These are phyloP conservation scores for Triops longicaudatus DNA, from an alignment of 1,140 invertebrate species.

Conservation along the genomic window DNA sequence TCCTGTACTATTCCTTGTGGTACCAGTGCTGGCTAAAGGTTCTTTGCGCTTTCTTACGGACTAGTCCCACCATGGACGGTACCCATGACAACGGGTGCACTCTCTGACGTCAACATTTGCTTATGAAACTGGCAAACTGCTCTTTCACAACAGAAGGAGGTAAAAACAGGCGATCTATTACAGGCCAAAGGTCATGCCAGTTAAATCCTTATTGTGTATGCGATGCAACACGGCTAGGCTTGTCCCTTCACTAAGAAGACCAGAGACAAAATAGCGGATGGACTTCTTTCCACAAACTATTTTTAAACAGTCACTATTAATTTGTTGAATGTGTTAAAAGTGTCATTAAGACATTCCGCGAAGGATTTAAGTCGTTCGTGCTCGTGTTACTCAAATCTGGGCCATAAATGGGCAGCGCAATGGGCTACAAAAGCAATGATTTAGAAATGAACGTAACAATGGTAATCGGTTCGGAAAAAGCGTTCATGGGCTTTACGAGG, in stretches of 20 bases:
- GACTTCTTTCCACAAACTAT: background rate
- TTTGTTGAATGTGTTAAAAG: too few species aligned
- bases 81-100: conserved; percentile 21
- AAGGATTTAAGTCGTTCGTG: too few species aligned
- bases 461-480: background rate
- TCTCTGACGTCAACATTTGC: background rate
- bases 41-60: conserved; percentile 11
- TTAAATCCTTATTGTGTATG: background rate
- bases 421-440: too few species aligned
- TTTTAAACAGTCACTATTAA: too few species aligned
- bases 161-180: background rate
- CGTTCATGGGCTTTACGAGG: background rate
- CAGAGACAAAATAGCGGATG: background rate
- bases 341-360: too few species aligned
- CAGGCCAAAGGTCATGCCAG: background rate
- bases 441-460: background rate
- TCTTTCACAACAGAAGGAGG: background rate
- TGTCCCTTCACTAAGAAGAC: background rate
- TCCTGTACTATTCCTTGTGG: background rate
- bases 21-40: conserved; percentile 3
- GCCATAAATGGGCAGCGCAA: too few species aligned
- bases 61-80: background rate
- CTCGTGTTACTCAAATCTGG: too few species aligned
- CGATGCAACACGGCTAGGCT: background rate
- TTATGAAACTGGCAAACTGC: background rate